Percentiles rank a stretch among this genome's conserved stretches.
These are phyloP conservation scores for Tokudaia tokunoshimensis DNA, from an alignment of 2,797 vertebrate genomes.

Conservation along the genomic window DNA sequence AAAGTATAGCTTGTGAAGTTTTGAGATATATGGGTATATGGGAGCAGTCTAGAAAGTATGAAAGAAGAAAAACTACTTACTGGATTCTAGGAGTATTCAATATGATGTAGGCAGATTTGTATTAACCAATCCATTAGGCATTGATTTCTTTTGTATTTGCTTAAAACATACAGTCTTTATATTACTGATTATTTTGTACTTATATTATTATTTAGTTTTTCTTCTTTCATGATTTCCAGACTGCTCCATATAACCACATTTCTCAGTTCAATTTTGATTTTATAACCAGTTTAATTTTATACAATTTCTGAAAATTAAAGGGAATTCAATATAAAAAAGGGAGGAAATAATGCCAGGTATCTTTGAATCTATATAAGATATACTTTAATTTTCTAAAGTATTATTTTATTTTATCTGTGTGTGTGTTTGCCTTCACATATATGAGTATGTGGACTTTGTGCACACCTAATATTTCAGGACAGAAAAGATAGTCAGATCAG, in stretches of 20 bases:
- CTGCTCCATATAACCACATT: no score
- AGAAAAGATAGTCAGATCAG: neutral
- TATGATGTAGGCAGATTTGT: no score
- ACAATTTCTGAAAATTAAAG: neutral
- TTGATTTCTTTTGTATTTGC: no score
- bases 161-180: no score
- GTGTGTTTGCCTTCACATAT: neutral
- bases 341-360: neutral
- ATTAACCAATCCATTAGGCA: no score
- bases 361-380: neutral
- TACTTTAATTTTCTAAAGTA: neutral
- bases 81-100: no score
- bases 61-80: neutral
- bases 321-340: neutral
- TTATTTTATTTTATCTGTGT: neutral
- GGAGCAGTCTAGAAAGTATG: neutral
- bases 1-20: neutral
- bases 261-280: neutral
- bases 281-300: neutral
- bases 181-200: no score
- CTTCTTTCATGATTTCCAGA: no score
- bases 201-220: no score
- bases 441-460: neutral
- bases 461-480: neutral
- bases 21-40: neutral